Base-by-base conservation (phyloP, 1,140 invertebrate species). In the Wasmannia auropunctata region DNA sequence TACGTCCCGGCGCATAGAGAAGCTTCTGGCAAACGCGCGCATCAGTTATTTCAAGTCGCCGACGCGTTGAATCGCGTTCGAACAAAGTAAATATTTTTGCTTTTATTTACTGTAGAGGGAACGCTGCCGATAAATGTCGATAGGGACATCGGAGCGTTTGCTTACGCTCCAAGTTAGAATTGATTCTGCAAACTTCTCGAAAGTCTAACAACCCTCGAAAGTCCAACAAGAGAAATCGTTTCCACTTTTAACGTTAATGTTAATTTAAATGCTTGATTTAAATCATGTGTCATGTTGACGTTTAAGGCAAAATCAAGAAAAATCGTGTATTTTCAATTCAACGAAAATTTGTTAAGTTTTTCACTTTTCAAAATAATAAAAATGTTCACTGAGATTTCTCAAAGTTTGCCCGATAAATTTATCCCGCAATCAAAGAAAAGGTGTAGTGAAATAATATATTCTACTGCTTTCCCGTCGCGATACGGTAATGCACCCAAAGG, bases 401-500 rank as follows among this genome's bases (percentile, higher is more conserved):
- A n/a, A 19, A 19, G 31, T 65, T 37, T 70, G 3, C 16, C 25
- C 19, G 3, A 46, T 11, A 19, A 79, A 10, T 22, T 65, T n/a
- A 76, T 43, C 10, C 43, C 16, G 46, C 19, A 34, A 40, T 28
- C 2, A 7, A 77, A 11, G 8, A 51, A 16, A 79, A 6, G 4
- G 14, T 62, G 14, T 4, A 22, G 14, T 70, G 19, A 34, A 34
- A 19, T 51, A 80, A 80, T 54, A 70, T 14, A n/a, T 81, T 54
- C 19, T 43, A 19, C 46, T 40, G 14, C 25, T 31, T 43, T 46
- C 25, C 31, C 28, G 11, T 25, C 31, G 31, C 49, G 22, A 19
- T 28, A 54, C 22, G 22, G 4, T 80, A 80, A 83, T 83, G 22
- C 37, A 60, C 25, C 28, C 58, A 67, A 80, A 69, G n/a, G 37